Evolutionary conservation across 2,888 invertebrate species (phyloP), one percentile per base, ranked within the genome.

Genomic region (Trypoxylon attenuatum): DNA sequence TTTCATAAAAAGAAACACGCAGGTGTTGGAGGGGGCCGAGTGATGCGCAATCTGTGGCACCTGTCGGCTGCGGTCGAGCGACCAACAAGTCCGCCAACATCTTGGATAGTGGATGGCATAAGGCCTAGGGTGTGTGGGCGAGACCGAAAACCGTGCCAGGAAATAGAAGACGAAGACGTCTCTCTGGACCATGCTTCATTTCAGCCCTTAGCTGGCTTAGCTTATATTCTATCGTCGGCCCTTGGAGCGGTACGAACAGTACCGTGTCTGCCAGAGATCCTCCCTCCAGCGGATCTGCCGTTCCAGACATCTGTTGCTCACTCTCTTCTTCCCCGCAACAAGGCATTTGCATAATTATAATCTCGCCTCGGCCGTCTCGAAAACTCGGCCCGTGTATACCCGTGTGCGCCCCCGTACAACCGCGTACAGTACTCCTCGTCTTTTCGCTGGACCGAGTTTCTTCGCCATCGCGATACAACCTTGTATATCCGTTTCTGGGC

Each of bases 271-370:
- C n/a, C n/a, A n/a, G 19, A 59, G 73, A 60, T 46, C 63, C 54
- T 69, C 69, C 50, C 62, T 59, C 73, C 54, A 41, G 63, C 39
- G 69, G 67, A 69, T 70, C n/a, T n/a, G 80, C 83, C 84, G 84
- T 85, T 84, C 79, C 79, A 77, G 84, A 84, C 85, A 85, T 85
- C 85, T 85, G 85, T 85, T 85, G 85, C 85, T 82, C 73, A 67
- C 71, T 71, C 76, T 76, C 80, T 74, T 78, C 77, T 78, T 76
- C 66, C 56, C 72, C 82, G 80, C 82, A 82, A 84, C 83, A 80
- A 79, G 81, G 76, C 84, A 85, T 85, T 85, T 85, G 85, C 85
- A 85, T 85, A 85, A 85, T 85, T 85, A 85, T 85, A 84, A 85
- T 85, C 82, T 83, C 77, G 77, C 77, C 71, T 66, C 76, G 69